phyloP scores from a whole-genome alignment of 2,888 invertebrate genomes.

The Phymatocera aterrima region DNA sequence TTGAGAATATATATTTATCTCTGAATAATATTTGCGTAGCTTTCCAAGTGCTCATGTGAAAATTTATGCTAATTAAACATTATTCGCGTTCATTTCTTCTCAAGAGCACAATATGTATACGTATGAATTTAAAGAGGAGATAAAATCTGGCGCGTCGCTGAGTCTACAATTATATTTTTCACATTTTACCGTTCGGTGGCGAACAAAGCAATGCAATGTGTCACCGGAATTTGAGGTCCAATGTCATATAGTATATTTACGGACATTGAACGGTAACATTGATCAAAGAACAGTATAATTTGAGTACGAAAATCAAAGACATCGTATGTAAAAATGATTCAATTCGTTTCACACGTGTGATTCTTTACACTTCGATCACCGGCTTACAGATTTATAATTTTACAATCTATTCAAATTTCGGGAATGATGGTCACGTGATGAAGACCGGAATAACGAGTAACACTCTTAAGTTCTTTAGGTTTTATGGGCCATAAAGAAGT shows the following conservation, averaged over 20 bases:
- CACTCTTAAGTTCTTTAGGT: too few species aligned
- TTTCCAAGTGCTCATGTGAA: not conserved
- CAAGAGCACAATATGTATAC: not conserved
- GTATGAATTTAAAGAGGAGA: not conserved
- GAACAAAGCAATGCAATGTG: not conserved
- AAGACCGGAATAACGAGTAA: too few species aligned
- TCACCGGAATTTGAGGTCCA: not conserved
- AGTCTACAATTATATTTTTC: not conserved
- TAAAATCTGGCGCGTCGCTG: not conserved
- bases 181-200: not conserved
- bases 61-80: slow-evolving; percentile 8
- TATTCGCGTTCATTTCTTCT: not conserved
- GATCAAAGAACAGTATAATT: too few species aligned
- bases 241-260: not conserved
- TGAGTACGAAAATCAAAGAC: too few species aligned
- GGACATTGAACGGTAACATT: not conserved
- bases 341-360: too few species aligned
- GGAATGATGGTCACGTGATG: too few species aligned
- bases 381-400: too few species aligned
- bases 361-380: too few species aligned
- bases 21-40: slow-evolving; percentile 18
- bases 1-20: not conserved
- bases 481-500: too few species aligned
- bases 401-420: too few species aligned
- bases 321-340: too few species aligned